Percentiles rank a stretch among this genome's conserved stretches.
phyloP scores from a whole-genome alignment of 2,888 invertebrate genomes.

The Tipula vernalis region DNA sequence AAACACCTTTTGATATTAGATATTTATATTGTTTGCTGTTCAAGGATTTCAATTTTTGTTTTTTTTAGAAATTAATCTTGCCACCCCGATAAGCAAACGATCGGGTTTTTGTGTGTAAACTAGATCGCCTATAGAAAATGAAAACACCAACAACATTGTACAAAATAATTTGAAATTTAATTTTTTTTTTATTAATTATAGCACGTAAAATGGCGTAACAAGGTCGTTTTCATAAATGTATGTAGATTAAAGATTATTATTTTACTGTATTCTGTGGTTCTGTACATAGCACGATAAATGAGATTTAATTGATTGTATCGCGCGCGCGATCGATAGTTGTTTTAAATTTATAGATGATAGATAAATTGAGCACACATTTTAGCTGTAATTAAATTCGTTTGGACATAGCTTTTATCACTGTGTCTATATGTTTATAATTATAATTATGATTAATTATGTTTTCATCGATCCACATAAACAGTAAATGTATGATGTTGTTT shows the following conservation, averaged over 20 bases:
- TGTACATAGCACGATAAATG: not conserved
- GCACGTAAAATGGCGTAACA: not conserved
- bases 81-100: not conserved
- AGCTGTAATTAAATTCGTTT: not conserved
- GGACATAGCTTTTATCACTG: not conserved
- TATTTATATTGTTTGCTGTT: not conserved
- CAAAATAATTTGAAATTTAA: no score
- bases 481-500: not conserved
- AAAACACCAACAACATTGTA: not conserved
- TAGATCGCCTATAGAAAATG: not conserved
- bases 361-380: not conserved
- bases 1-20: not conserved
- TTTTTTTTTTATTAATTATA: not conserved
- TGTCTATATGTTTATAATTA: no score
- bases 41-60: not conserved
- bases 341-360: not conserved
- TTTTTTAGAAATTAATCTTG: not conserved
- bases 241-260: not conserved
- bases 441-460: not conserved
- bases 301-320: not conserved
- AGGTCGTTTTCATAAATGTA: not conserved
- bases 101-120: not conserved
- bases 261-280: not conserved
- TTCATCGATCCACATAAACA: not conserved
- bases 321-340: not conserved